Evolutionary conservation across 2,797 vertebrate genomes (phyloP).

Genomic region (Stomatorhinus walkeri): DNA sequence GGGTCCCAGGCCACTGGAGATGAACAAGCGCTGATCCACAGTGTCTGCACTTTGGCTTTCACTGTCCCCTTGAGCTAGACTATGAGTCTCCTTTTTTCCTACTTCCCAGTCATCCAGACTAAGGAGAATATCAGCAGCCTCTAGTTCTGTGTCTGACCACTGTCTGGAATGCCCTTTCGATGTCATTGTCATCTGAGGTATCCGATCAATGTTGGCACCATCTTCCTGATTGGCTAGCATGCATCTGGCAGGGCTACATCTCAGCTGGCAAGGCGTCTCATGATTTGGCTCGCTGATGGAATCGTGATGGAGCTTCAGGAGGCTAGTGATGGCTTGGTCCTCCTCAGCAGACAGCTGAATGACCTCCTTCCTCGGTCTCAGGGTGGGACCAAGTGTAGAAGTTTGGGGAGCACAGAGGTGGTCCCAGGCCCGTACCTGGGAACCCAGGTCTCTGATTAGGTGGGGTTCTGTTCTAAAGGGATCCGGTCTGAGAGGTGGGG

Average conservation of each 20-base stretch:
- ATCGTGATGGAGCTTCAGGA: conserved; percentile 48
- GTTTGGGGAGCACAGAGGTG: not conserved
- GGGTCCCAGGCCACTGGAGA: not conserved
- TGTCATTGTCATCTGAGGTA: not conserved
- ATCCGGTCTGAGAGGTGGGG: conserved; percentile 34
- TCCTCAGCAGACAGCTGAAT: conserved; percentile 52
- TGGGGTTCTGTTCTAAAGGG: conserved; percentile 37
- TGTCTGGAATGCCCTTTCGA: not conserved
- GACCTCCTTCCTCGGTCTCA: conserved; percentile 19
- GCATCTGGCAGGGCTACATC: not conserved
- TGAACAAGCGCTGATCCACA: not conserved
- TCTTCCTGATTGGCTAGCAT: not conserved
- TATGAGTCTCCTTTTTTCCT: not conserved
- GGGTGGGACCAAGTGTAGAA: not conserved
- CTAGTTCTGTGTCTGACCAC: conserved; percentile 39
- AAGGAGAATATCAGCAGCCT: conserved; percentile 37
- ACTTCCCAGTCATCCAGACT: conserved; percentile 23
- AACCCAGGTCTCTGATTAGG: conserved; percentile 39
- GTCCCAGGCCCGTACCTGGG: conserved; percentile 20
- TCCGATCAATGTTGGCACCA: not conserved
- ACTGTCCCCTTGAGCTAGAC: not conserved
- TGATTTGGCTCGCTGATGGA: not conserved
- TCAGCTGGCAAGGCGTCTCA: not conserved
- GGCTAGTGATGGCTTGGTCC: conserved; percentile 52
- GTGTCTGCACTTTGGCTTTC: not conserved